phyloP scores from a whole-genome alignment of 1,140 invertebrate species.

The Leguminivora glycinivorella region DNA sequence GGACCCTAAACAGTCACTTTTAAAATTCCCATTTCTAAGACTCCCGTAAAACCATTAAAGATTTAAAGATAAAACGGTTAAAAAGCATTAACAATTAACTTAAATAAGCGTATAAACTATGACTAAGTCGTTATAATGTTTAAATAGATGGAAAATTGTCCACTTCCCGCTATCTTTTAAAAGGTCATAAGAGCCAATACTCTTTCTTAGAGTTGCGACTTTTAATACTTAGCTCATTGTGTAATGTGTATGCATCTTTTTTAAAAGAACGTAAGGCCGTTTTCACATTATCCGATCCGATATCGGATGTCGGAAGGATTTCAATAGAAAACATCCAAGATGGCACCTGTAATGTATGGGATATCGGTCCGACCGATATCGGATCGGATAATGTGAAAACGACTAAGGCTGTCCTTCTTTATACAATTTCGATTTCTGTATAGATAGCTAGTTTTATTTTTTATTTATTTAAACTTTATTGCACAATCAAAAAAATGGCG shows the following conservation, averaged over 20 bases:
- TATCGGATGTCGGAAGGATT: no score
- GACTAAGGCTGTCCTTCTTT: no score
- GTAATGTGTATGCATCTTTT: neutral
- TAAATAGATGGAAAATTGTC: slow-evolving; percentile 19
- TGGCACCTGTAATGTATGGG: no score
- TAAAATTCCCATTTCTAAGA: neutral
- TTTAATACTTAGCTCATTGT: neutral
- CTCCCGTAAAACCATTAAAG: neutral
- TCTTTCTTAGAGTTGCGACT: neutral
- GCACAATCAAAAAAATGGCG: no score
- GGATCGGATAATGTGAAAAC: no score
- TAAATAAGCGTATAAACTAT: slow-evolving; percentile 5
- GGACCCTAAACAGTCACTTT: neutral
- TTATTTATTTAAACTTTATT: no score
- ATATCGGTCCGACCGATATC: no score
- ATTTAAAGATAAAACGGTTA: neutral
- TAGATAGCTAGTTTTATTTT: no score
- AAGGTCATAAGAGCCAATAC: neutral
- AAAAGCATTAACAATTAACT: slow-evolving; percentile 21
- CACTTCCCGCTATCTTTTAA: neutral
- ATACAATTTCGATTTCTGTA: no score
- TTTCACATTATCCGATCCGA: no score
- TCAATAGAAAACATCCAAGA: no score
- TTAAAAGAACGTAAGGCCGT: no score
- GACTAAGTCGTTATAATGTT: neutral